Conservation (phyloP, 2,797 vertebrate genomes). For the Lateolabrax maculatus region DNA sequence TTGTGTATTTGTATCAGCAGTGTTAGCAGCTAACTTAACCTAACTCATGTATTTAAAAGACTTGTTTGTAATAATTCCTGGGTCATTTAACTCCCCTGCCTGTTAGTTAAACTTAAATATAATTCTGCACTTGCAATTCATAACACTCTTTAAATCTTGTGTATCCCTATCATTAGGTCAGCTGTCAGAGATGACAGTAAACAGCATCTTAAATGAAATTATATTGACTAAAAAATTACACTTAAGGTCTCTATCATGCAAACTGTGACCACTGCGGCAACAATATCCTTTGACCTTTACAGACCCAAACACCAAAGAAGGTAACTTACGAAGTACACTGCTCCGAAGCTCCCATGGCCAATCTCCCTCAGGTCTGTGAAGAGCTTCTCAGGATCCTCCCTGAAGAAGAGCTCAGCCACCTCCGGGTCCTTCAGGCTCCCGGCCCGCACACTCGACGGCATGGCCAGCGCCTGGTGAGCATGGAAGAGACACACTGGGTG, state of each 20-base stretch:
- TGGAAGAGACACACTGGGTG: conserved; percentile 51
- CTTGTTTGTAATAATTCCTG: background rate
- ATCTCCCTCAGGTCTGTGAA: conserved; percentile 96
- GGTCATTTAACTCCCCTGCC: background rate
- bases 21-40: background rate
- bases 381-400: conserved; percentile 95
- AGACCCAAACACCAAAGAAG: background rate
- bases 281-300: background rate
- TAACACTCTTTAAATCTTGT: background rate
- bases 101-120: background rate
- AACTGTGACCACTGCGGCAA: background rate
- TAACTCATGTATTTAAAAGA: background rate
- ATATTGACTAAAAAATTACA: background rate
- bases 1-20: background rate
- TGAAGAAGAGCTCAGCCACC: conserved; percentile 95
- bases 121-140: background rate
- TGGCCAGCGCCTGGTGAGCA: conserved; percentile 87
- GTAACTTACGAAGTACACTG: conserved; percentile 93
- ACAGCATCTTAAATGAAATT: background rate
- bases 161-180: background rate
- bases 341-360: conserved; percentile 96
- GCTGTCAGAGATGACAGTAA: background rate
- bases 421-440: conserved; percentile 97
- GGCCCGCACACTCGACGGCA: conserved; percentile 94
- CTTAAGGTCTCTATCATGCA: background rate